phyloP scores from a whole-genome alignment of 2,113 vertebrate species.

The Channa maculata region DNA sequence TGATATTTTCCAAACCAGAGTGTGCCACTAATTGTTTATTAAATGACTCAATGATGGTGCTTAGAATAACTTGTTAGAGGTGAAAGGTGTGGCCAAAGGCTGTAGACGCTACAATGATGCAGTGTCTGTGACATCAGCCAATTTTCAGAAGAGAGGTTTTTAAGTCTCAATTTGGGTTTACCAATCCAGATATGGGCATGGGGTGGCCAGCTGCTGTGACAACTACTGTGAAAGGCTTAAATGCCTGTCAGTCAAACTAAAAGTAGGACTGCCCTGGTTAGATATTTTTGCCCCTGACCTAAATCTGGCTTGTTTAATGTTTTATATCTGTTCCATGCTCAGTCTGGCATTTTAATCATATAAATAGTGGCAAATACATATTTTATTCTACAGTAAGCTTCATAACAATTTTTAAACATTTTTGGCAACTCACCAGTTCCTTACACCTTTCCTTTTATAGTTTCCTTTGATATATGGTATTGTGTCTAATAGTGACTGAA shows the following conservation, averaged over 20 bases:
- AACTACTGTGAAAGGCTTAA: conserved; percentile 9
- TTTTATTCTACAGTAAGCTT: not conserved
- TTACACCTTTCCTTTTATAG: not conserved
- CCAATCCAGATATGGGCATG: conserved; percentile 22
- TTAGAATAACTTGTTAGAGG: conserved; percentile 51
- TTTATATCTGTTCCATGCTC: too few relatives aligned
- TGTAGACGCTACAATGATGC: conserved; percentile 20
- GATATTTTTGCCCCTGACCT: too few relatives aligned
- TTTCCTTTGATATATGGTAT: not conserved
- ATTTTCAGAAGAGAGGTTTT: conserved; percentile 33
- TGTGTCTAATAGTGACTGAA: not conserved
- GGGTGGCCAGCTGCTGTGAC: conserved; percentile 5
- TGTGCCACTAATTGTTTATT: conserved; percentile 48
- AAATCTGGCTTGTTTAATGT: too few relatives aligned
- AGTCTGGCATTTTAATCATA: too few relatives aligned
- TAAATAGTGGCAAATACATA: too few relatives aligned
- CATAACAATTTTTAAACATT: not conserved
- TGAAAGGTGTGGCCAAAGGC: conserved; percentile 38
- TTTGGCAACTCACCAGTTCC: too few relatives aligned
- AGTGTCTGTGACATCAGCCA: conserved; percentile 51
- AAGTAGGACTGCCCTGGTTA: not conserved
- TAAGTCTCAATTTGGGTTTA: conserved; percentile 11
- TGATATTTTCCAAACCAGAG: conserved; percentile 64
- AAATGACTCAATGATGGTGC: conserved; percentile 43
- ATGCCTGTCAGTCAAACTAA: conserved; percentile 18